phyloP scores from a whole-genome alignment of 2,888 invertebrate genomes.

The Temnothorax rugatulus region DNA sequence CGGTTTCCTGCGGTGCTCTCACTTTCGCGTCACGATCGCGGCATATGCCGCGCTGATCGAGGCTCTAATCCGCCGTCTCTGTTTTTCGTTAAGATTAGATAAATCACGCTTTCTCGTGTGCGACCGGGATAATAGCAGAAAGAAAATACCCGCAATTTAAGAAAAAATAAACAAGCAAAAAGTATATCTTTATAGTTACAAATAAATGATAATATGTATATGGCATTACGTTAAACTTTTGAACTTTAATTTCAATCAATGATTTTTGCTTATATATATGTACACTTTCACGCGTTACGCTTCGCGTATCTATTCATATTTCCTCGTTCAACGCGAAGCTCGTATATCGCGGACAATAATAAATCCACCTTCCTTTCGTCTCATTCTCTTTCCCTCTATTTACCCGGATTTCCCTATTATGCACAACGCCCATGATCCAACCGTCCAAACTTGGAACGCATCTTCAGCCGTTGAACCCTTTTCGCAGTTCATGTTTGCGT shows the following conservation, averaged over 20 bases:
- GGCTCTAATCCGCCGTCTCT: neutral
- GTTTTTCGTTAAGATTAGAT: neutral
- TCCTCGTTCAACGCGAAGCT: neutral
- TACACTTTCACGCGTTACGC: neutral
- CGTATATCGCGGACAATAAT: neutral
- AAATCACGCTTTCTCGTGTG: neutral
- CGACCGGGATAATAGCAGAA: neutral
- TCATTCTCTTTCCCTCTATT: constrained; percentile 4
- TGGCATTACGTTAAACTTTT: neutral
- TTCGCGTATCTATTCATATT: neutral
- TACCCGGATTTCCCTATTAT: constrained; percentile 30
- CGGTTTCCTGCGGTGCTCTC: constrained; percentile 44
- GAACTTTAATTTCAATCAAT: neutral
- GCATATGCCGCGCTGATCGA: neutral
- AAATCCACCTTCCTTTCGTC: neutral
- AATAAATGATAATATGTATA: neutral
- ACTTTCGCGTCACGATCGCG: constrained; percentile 29
- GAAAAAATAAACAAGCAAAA: neutral
- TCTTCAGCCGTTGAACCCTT: constrained; percentile 37
- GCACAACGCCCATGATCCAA: constrained; percentile 16
- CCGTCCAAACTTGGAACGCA: constrained; percentile 39
- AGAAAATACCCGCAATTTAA: neutral
- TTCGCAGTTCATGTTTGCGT: constrained; percentile 47
- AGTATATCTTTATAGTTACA: neutral
- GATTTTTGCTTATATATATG: neutral